Base-by-base conservation (phyloP, 2,797 vertebrate species). In the Megaceryle alcyon region DNA sequence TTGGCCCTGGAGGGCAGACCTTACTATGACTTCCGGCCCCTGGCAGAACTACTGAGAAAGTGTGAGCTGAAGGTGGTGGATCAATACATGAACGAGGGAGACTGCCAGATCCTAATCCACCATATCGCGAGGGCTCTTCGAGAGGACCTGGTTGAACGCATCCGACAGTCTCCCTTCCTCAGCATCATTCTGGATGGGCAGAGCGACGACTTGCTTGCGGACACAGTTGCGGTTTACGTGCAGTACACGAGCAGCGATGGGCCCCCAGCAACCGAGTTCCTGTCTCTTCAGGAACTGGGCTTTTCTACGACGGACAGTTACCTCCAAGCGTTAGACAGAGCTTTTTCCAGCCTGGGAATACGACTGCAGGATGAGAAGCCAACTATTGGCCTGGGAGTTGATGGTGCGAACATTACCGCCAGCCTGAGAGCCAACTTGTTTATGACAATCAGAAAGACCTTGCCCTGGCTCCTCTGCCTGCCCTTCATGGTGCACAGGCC, bases 31-130 rank as follows among this genome's bases (percentile, higher is more conserved):
- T 99, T 99, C 87, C 98, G 99, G 60, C 98, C 99, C 7, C 97
- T 99, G 96, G 99, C 99, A 0, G 99, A 99, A 96, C 98, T 99
- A 43, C 98, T 99, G 93, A 98, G 99, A 90, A 99, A 99, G 94
- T 99, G 99, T 17, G 99, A 99, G 53, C 99, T 99, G 75, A 99
- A 99, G 95, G 99, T 99, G 92, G 99, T 99, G 64, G 99, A 99
- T 97, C 99, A 99, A 93, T 99, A 99, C 97, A 98, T 99, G 99
- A 99, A 99, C 0, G 99, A 99, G 90, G 99, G 99, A 1, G 99
- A 99, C 97, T 99, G 99, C 95, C 99, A 99, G 94, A 98, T 99
- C 92, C 98, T 99, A 69, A 98, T 99, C 66, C 99, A 99, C 90
- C 99, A 99, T 96, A 99, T 99, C 1, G 98, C 98, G 71, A 97